Evolutionary conservation across 2,888 invertebrate genomes (phyloP).

Genomic region (Lucinisca nassula): DNA sequence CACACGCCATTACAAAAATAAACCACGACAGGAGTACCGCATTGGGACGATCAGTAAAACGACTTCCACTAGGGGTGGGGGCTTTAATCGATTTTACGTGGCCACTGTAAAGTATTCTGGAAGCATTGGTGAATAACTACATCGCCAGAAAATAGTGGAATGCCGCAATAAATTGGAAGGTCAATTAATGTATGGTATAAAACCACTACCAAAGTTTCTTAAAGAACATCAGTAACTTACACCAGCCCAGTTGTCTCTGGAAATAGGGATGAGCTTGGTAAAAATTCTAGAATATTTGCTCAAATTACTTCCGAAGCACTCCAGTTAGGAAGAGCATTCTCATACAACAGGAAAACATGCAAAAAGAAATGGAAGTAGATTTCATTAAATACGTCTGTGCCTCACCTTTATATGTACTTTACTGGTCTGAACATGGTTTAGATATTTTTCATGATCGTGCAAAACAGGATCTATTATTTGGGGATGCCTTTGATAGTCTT

Average conservation of each 20-base stretch:
- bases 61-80: too few species aligned
- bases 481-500: constrained; percentile 46
- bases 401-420: constrained; percentile 32
- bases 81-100: too few species aligned
- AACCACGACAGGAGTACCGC: too few species aligned
- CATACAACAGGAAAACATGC: constrained; percentile 8
- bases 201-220: constrained; percentile 7
- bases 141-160: neutral
- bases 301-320: constrained; percentile 28
- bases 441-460: constrained; percentile 31
- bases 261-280: constrained; percentile 26
- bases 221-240: neutral
- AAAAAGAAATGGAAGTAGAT: constrained; percentile 6
- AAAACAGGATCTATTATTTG: constrained; percentile 26
- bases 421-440: constrained; percentile 34
- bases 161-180: neutral
- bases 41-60: too few species aligned
- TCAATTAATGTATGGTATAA: constrained; percentile 1
- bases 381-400: constrained; percentile 42
- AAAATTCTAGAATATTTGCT: constrained; percentile 11
- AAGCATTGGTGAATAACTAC: neutral
- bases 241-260: constrained; percentile 10
- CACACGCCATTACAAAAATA: too few species aligned
- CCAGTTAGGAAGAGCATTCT: constrained; percentile 19
- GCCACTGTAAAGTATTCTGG: constrained; percentile 5